phyloP scores from a whole-genome alignment of 37 sponge, comb jelly and placozoan genomes.

The Chondrosia reniformis region DNA sequence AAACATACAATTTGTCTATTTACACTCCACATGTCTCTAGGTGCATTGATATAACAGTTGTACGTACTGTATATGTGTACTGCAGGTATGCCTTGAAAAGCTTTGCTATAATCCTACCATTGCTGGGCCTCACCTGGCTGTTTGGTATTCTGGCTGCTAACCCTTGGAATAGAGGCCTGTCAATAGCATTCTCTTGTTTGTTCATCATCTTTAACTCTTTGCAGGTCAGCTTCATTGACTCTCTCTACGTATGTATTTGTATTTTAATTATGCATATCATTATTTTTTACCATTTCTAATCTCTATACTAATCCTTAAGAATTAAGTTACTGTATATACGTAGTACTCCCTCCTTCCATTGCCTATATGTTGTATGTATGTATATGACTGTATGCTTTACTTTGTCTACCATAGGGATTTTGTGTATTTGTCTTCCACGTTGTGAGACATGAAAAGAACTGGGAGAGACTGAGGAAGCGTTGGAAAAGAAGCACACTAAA shows the following conservation, averaged over 20 bases:
- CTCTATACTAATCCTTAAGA: background rate
- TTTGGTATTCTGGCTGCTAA: conserved; percentile 17
- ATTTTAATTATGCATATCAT: too few relatives aligned
- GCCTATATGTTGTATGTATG: too few relatives aligned
- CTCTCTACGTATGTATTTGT: too few relatives aligned
- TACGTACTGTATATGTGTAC: too few relatives aligned
- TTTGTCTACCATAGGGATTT: background rate
- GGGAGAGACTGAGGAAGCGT: background rate
- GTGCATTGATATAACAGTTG: too few relatives aligned
- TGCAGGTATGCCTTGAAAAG: background rate
- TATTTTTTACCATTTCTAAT: too few relatives aligned
- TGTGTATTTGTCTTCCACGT: background rate
- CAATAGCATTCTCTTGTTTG: background rate
- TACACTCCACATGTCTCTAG: too few relatives aligned
- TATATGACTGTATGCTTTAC: background rate
- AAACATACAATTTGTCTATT: too few relatives aligned
- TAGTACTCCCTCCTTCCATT: background rate
- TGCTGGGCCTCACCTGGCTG: conserved; percentile 12
- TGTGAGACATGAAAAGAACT: background rate
- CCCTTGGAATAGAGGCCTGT: background rate
- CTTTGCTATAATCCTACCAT: background rate
- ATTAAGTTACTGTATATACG: background rate
- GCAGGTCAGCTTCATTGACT: too few relatives aligned
- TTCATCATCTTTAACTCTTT: conserved; percentile 14
- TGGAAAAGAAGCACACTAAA: too few relatives aligned